Base-by-base conservation (phyloP, 2,888 invertebrate species). In the Atherix ibis region DNA sequence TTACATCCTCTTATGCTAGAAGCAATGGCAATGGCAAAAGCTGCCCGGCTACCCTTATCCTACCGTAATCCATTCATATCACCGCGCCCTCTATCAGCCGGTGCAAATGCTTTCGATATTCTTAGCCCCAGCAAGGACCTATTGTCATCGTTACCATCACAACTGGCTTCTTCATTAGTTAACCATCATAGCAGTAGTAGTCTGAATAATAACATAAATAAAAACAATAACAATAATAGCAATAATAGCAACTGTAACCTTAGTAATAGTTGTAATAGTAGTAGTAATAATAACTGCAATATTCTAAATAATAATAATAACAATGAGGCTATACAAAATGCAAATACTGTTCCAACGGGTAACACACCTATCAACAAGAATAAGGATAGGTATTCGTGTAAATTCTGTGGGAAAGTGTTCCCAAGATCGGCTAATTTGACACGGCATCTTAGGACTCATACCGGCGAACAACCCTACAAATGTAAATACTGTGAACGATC, bases 401-500 rank as follows among this genome's bases (percentile, higher is more conserved):
- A 92, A 53, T 97, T 89, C 63, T 97, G 97, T 60, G 92, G 92
- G 32, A 89, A 94, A 63, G 81, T 94, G 14, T 98, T 97, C 58
- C 97, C 97, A 1, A 74, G 97, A 33, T 92, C 92, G 35, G 97
- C 97, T 8, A 97, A 98, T 58, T 67, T 97, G 38, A 98, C 97
- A 32, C 71, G 97, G 43, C 97, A 98, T 60, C 69, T 97, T 50
- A 71, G 97, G 46, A 98, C 97, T 18, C 97, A 97, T 62, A 97
- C 97, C 4, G 97, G 97, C 35, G 97, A 97, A 55, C 92, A 92
- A 57, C 92, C 92, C 12, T 92, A 92, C 67, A 89, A 91, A 61
- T 97, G 97, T 67, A 88, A 94, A 63, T 95, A 94, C 64, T 98
- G 97, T 68, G 95, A 95, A 60, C 73, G 97, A 44, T 92, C 91